Evolutionary conservation across 2,113 vertebrate genomes (phyloP).

Genomic region (Calyptomena viridis): DNA sequence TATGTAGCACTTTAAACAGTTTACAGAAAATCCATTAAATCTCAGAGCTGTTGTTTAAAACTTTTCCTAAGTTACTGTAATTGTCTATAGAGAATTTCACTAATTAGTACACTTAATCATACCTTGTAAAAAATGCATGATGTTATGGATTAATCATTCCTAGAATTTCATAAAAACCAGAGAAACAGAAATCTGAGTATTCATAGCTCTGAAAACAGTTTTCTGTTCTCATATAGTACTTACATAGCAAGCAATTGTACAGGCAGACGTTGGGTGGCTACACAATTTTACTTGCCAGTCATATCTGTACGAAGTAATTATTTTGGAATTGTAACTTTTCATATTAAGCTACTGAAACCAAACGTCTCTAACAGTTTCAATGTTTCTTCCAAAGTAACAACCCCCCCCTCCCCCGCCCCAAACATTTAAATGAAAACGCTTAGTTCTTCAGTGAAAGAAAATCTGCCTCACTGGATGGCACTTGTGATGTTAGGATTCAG

Average conservation of each 20-base stretch:
- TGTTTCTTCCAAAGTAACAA: neutral
- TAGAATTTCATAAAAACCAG: neutral
- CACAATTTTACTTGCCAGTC: neutral
- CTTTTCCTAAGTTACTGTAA: conserved; percentile 55
- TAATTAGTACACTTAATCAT: conserved; percentile 62
- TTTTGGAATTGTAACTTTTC: neutral
- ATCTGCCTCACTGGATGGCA: neutral
- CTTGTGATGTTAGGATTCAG: neutral
- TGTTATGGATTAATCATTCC: neutral
- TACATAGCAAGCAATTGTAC: neutral
- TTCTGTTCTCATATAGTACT: neutral
- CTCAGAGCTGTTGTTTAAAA: conserved; percentile 60
- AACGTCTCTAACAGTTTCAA: neutral
- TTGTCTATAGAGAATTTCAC: conserved; percentile 31
- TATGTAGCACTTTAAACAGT: conserved; percentile 37
- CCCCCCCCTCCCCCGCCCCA: too few species aligned
- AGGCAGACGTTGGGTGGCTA: neutral
- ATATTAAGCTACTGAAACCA: neutral
- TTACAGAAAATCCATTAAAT: conserved; percentile 63
- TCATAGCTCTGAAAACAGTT: neutral
- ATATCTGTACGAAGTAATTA: neutral
- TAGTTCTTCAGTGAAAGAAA: neutral
- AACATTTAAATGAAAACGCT: neutral
- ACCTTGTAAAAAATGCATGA: neutral
- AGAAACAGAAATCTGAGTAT: neutral